Conservation (phyloP, 2,888 invertebrate genomes). For the Himalopsyche japonica region DNA sequence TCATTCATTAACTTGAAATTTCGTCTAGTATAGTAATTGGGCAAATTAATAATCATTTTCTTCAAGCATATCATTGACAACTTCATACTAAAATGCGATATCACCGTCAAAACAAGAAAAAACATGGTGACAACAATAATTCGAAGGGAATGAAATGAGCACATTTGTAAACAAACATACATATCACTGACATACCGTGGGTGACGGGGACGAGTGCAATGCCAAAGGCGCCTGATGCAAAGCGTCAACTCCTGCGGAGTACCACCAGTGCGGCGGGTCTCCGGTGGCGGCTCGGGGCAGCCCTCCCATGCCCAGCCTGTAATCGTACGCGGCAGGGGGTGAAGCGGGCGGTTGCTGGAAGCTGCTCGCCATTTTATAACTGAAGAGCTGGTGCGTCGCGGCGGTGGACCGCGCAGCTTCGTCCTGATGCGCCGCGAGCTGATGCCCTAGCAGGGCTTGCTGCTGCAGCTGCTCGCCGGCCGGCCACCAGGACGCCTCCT, state of each 20-base stretch:
- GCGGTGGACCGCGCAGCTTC: constrained; percentile 50
- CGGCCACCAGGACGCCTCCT: constrained; percentile 62
- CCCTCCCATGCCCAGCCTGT: constrained; percentile 68
- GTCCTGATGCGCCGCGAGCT: constrained; percentile 42
- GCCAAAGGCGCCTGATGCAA: constrained; percentile 61
- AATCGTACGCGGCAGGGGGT: constrained; percentile 72
- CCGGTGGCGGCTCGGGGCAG: constrained; percentile 53
- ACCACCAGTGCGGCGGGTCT: constrained; percentile 72
- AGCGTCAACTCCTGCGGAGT: constrained; percentile 64
- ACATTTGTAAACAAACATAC: neutral
- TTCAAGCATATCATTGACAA: no score
- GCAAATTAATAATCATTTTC: no score
- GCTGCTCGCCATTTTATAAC: constrained; percentile 80
- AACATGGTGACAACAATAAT: neutral
- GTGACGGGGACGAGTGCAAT: constrained; percentile 51
- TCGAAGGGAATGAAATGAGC: neutral
- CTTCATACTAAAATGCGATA: neutral
- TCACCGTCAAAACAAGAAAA: neutral
- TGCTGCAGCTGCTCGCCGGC: constrained; percentile 54
- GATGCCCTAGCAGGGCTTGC: constrained; percentile 51
- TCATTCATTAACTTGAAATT: no score
- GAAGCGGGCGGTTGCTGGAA: constrained; percentile 65
- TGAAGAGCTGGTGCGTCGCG: constrained; percentile 73
- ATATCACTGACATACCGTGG: constrained; percentile 50
- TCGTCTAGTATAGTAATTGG: no score